Evolutionary conservation across 1,140 invertebrate species (phyloP).

Genomic region (Solen grandis): DNA sequence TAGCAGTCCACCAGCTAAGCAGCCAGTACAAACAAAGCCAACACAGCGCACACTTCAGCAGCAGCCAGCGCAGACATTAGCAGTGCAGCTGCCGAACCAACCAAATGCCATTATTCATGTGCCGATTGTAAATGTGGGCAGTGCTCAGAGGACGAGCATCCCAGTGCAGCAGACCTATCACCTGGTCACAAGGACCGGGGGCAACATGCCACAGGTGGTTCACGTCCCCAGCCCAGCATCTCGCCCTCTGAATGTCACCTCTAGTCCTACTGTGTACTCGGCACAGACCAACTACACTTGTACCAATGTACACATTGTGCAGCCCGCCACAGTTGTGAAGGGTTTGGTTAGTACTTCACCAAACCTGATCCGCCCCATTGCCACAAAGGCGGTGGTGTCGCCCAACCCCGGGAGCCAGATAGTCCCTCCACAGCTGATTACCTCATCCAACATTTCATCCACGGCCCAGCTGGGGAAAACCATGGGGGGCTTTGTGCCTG

Average conservation of each 20-base stretch:
- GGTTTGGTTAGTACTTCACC: neutral
- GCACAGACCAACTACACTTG: conserved; percentile 40
- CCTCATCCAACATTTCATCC: conserved; percentile 9
- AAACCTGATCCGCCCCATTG: conserved; percentile 34
- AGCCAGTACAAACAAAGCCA: too few relatives aligned
- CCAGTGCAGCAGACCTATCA: conserved; percentile 54
- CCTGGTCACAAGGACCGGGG: conserved; percentile 49
- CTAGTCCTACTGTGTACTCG: conserved; percentile 59
- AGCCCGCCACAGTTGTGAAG: conserved; percentile 1
- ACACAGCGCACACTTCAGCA: conserved; percentile 23
- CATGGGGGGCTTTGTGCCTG: conserved; percentile 43
- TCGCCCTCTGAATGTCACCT: conserved; percentile 47
- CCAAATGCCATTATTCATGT: conserved; percentile 58
- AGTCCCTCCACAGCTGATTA: conserved; percentile 19
- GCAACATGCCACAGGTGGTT: conserved; percentile 53
- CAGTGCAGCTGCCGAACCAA: conserved; percentile 56
- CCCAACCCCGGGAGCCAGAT: conserved; percentile 24
- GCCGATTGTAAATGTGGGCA: conserved; percentile 50
- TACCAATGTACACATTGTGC: conserved; percentile 40
- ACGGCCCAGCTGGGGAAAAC: neutral
- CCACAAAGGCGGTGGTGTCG: conserved; percentile 31
- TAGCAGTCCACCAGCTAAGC: conserved; percentile 7
- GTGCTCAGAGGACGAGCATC: neutral
- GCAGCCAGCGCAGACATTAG: conserved; percentile 5
- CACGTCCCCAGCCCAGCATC: conserved; percentile 69